Evolutionary conservation across 1,140 invertebrate species (phyloP).

Genomic region (Pogonus chalceus): DNA sequence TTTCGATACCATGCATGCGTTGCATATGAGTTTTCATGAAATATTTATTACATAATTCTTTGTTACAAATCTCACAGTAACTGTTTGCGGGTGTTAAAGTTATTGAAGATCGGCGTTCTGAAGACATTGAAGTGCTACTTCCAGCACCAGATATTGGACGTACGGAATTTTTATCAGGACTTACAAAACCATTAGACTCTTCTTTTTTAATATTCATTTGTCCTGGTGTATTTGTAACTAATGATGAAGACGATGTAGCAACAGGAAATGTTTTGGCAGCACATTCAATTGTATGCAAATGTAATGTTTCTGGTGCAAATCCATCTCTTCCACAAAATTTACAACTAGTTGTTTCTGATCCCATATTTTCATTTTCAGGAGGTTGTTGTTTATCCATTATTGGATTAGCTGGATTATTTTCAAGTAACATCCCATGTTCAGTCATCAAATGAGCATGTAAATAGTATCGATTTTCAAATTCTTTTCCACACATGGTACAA

Average conservation of each 20-base stretch:
- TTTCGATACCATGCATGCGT: slow-evolving; percentile 96
- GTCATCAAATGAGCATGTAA: slow-evolving; percentile 49
- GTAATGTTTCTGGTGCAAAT: slow-evolving; percentile 42
- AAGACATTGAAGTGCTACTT: slow-evolving; percentile 16
- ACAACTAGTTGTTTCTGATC: slow-evolving; percentile 35
- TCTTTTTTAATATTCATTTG: slow-evolving; percentile 18
- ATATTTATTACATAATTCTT: slow-evolving; percentile 98
- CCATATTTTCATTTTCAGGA: slow-evolving; percentile 25
- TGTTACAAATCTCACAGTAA: slow-evolving; percentile 98
- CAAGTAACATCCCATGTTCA: slow-evolving; percentile 42
- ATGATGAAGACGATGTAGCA: slow-evolving; percentile 21
- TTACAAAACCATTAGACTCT: slow-evolving; percentile 19
- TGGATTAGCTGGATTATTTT: slow-evolving; percentile 26
- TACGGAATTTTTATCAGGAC: slow-evolving; percentile 14
- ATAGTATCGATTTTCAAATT: slow-evolving; percentile 47
- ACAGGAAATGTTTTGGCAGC: too few relatives aligned
- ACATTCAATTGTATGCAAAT: slow-evolving; percentile 47
- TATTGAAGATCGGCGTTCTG: slow-evolving; percentile 27
- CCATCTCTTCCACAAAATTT: slow-evolving; percentile 46
- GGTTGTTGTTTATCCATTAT: slow-evolving; percentile 18
- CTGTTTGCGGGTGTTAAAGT: slow-evolving; percentile 61
- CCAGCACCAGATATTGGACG: slow-evolving; percentile 13
- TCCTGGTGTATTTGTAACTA: slow-evolving; percentile 15
- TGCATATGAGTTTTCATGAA: slow-evolving; percentile 99
- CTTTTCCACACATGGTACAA: slow-evolving; percentile 49